Conservation (phyloP, 1,140 invertebrate genomes). For the Cylas formicarius region DNA sequence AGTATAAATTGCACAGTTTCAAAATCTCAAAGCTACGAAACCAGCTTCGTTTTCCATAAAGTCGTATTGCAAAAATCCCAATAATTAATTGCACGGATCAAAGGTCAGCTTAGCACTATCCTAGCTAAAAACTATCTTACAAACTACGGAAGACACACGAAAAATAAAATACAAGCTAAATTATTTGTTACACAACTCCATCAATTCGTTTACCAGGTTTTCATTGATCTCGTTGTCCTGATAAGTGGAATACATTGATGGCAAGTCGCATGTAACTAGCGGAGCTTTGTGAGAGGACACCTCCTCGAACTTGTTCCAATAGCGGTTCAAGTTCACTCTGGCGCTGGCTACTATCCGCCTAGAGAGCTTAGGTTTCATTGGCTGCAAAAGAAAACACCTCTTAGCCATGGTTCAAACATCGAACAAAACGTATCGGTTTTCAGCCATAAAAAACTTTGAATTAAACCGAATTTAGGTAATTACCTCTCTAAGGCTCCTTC, state of each 20-base stretch:
- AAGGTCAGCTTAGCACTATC: slow-evolving; percentile 23
- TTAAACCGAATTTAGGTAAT: slow-evolving; percentile 11
- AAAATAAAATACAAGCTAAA: background rate
- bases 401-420: slow-evolving; percentile 8
- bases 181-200: slow-evolving; percentile 36
- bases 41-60: too few relatives aligned
- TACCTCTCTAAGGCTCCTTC: slow-evolving; percentile 25
- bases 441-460: slow-evolving; percentile 8
- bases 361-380: slow-evolving; percentile 46
- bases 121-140: slow-evolving; percentile 8
- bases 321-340: slow-evolving; percentile 50
- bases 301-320: slow-evolving; percentile 51
- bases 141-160: slow-evolving; percentile 5
- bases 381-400: slow-evolving; percentile 34
- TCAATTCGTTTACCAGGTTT: slow-evolving; percentile 49
- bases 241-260: slow-evolving; percentile 41
- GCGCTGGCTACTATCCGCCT: slow-evolving; percentile 45
- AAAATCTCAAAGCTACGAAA: too few relatives aligned
- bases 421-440: background rate
- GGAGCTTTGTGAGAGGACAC: slow-evolving; percentile 42
- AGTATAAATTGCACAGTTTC: background rate
- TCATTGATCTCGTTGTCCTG: slow-evolving; percentile 45
- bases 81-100: slow-evolving; percentile 22
- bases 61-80: background rate
- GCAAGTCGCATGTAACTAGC: slow-evolving; percentile 42